These are phyloP conservation scores for Bolinopsis microptera DNA, from an alignment of 37 sponge, comb jelly and placozoan species.

Conservation along the genomic window DNA sequence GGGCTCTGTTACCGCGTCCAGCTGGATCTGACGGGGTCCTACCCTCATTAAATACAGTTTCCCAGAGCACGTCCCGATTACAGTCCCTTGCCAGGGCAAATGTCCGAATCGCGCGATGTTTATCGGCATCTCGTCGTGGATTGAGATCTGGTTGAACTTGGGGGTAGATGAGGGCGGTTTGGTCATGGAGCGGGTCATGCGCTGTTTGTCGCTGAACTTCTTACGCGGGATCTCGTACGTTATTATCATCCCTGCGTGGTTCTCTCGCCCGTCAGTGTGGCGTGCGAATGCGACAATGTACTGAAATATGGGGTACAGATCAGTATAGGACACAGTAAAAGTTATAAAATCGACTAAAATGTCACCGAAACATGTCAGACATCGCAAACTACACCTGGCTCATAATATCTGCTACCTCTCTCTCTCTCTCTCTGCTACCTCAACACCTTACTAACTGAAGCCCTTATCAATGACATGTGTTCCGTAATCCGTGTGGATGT, in stretches of 20 bases:
- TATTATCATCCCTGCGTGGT: slow-evolving; percentile 27
- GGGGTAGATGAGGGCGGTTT: slow-evolving; percentile 42
- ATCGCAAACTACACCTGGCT: too few species aligned
- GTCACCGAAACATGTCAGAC: too few species aligned
- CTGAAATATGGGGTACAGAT: slow-evolving; percentile 34
- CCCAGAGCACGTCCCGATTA: slow-evolving; percentile 54
- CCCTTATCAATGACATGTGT: too few species aligned
- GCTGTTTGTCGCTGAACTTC: slow-evolving; percentile 20
- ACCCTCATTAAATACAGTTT: slow-evolving; percentile 58
- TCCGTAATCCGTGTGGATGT: too few species aligned
- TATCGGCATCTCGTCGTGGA: slow-evolving; percentile 60
- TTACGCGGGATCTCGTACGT: slow-evolving; percentile 58
- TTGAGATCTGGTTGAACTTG: slow-evolving; percentile 61
- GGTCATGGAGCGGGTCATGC: slow-evolving; percentile 63
- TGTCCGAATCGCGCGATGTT: slow-evolving; percentile 62
- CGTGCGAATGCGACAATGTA: slow-evolving; percentile 59
- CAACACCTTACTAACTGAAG: too few species aligned
- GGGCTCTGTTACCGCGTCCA: neutral
- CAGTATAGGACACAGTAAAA: neutral
- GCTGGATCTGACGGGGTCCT: neutral
- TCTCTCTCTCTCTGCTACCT: too few species aligned
- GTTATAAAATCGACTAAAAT: too few species aligned
- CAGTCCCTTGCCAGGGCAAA: slow-evolving; percentile 58
- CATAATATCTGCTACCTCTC: too few species aligned
- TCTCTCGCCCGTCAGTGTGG: slow-evolving; percentile 32